These are phyloP conservation scores for Hyposoter dolosus DNA, from an alignment of 2,888 invertebrate species.

Conservation along the genomic window DNA sequence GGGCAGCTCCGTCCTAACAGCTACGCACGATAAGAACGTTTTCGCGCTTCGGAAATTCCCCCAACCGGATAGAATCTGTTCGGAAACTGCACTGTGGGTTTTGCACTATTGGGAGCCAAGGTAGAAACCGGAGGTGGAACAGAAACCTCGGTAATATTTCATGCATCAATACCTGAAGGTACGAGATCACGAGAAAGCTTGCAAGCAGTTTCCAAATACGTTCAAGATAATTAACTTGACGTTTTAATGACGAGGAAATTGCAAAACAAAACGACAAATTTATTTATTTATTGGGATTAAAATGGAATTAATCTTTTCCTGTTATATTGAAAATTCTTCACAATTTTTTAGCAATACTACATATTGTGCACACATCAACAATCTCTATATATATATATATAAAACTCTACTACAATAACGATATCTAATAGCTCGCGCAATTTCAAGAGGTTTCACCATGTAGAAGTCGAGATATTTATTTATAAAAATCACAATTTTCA, in stretches of 20 bases:
- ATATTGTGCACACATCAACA: neutral
- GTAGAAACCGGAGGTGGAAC: neutral
- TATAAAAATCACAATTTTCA: too few relatives aligned
- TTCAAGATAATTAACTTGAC: neutral
- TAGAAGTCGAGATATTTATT: too few relatives aligned
- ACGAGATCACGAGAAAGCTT: neutral
- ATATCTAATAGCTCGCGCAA: too few relatives aligned
- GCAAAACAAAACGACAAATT: neutral
- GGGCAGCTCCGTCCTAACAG: slow-evolving; percentile 40
- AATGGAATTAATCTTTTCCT: neutral
- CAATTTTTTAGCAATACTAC: neutral
- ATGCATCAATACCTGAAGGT: slow-evolving; percentile 27
- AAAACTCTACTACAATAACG: too few relatives aligned
- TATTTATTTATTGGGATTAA: neutral
- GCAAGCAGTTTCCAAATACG: neutral
- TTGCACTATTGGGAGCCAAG: slow-evolving; percentile 35
- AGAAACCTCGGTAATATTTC: slow-evolving; percentile 33
- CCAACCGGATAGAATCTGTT: slow-evolving; percentile 55
- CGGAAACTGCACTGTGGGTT: slow-evolving; percentile 35
- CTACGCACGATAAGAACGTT: slow-evolving; percentile 62
- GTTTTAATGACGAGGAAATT: neutral
- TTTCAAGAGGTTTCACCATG: too few relatives aligned
- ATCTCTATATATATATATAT: too few relatives aligned
- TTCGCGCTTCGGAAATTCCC: slow-evolving; percentile 61
- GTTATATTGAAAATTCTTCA: neutral